Base-by-base conservation (phyloP, 2,888 invertebrate genomes). In the Thecophora atra region DNA sequence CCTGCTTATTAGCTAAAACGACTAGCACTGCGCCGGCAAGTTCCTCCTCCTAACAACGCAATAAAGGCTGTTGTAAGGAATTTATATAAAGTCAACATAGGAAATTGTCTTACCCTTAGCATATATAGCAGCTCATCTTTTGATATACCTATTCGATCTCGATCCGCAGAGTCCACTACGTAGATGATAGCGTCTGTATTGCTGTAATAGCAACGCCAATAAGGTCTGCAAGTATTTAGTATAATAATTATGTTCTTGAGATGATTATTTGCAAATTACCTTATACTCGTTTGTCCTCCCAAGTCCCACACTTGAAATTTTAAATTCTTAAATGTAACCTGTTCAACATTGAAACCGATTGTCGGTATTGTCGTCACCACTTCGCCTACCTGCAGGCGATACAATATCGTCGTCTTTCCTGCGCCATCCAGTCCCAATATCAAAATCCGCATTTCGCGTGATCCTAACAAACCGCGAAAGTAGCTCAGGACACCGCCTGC, bases 121-220 rank as follows among this genome's bases (percentile, higher is more conserved):
- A 99, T 99, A 81, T 97, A 96, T 78, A 97, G 91, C 75, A 99
- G 89, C 88, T 99, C 99, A 88, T 99, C 97, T 90, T 98, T 99
- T 77, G 98, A 98, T 88, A 99, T 98, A 80, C 98, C 97, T 90
- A 99, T 98, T 88, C 99, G 89, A 89, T 99, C 99, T 87, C 95
- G 92, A 88, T 99, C 99, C 71, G 97, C 98, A 64, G 98, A 99
- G 88, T 99, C 99, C 67, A 99, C 98, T 70, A 99, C 99, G 88
- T 99, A 99, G 82, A 99, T 99, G 81, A 99, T 98, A 83, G 99
- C 99, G 89, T 99, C 99, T 84, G 99, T 99, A 88, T 99, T 99
- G 79, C 98, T 97, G 87, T 98, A 99, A 88, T 99, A 99, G 90
- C 99, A 99, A 87, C 99, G 91, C 99, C 99, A 99, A 87, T 99